Base-by-base conservation (phyloP, 92 coral and sea anemone species). In the Paragorgia papillata region DNA sequence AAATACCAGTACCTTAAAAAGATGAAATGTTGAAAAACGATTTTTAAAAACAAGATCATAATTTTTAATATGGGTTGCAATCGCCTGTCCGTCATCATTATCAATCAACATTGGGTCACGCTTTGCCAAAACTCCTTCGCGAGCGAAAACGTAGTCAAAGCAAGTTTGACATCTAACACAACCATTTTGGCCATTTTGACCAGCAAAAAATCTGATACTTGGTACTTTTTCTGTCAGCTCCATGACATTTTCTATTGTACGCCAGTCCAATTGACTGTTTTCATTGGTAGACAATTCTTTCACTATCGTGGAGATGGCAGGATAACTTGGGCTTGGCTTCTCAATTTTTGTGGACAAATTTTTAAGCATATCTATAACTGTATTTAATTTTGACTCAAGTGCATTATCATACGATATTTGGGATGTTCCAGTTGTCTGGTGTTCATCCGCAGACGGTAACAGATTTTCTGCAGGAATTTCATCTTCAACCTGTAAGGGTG, bases 31-130 rank as follows among this genome's bases (percentile, higher is more conserved):
- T 19, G 17, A 21, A 9, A 21, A 28, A 27, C 14, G 21, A 62
- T 7, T 1, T 34, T 27, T 62, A 34, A 21, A 2, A 57, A 57
- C 10, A 57, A 21, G 22, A 24, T 2, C 26, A 2, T 65, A 65
- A 50, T 65, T 65, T 31, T 65, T 65, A 18, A 65, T 65, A 65
- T 65, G 73, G 6, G 25, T 21, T n/a, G 73, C 73, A 65, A 40
- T 15, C 6, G 73, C 32, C 15, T 39, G 54, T 9, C 54, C 73
- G 26, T 65, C 54, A 13, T 35, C 54, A n/a, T n/a, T n/a, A 32
- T 65, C 54, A n/a, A 35, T 13, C 46, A 25, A n/a, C 24, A 65
- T 2, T 15, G 73, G 73, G 35, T 32, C 25, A 44, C 35, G 22
- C 31, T 65, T n/a, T n/a, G n/a, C n/a, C n/a, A n/a, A n/a, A 51